Evolutionary conservation across 53 echinoderm and acorn worm species (phyloP), one percentile per base, ranked within the genome.

Genomic region (Luidia sarsii): DNA sequence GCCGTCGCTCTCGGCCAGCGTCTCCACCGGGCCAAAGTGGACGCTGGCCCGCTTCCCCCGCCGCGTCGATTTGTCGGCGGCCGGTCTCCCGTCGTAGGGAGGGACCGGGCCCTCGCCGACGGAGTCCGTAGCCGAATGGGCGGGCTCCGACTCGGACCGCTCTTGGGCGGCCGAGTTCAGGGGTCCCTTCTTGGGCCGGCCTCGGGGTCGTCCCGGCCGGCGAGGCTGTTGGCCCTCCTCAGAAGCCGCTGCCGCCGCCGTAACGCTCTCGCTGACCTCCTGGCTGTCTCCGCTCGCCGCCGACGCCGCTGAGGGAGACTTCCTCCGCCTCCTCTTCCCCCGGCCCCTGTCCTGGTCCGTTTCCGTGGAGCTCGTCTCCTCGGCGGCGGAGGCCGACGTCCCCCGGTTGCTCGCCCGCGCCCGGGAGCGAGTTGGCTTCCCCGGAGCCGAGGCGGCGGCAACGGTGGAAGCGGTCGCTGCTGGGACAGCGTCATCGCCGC

Each of bases 341-440:
- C 32, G 30, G 34, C 60, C 59, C 0, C 41, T 21, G 20, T 61
- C 61, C 61, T 61, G 60, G 29, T 77, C 77, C 20, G 48, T 48
- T 45, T 39, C 48, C 2, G 59, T 74, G 0, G 57, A 74, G 39
- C 57, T n/a, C 23, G 41, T 31, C 32, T 77, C 77, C 18, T 59
- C 33, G n/a, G 32, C 30, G 50, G 3, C 33, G 37, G 14, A 30
- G 9, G 30, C 45, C n/a, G n/a, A n/a, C n/a, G n/a, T n/a, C n/a
- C n/a, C n/a, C n/a, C n/a, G n/a, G n/a, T 77, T 77, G 39, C 20
- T 60, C 46, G 18, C 16, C 41, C 41, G 2, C 8, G 35, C 25
- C 74, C 27, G 56, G 43, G 77, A 45, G 13, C 33, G 59, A 19
- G 37, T 61, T 48, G 31, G 18, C 48, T 60, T n/a, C n/a, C n/a